Evolutionary conservation across 1,140 invertebrate species (phyloP).

Genomic region (Oncopodura yosiiana): DNA sequence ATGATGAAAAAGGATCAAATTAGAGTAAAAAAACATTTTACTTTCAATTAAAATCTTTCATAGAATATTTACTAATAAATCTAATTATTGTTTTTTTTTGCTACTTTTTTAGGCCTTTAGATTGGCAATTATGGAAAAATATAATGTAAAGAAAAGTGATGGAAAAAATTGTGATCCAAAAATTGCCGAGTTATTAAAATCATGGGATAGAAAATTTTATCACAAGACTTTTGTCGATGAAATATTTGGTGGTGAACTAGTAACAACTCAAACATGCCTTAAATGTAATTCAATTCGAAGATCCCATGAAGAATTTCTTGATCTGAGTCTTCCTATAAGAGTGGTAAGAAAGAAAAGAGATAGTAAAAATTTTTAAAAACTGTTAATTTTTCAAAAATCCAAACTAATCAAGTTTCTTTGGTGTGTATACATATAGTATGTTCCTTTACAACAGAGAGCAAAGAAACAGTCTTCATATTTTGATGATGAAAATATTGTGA

Average conservation of each 20-base stretch:
- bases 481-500: slow-evolving; percentile 18
- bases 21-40: slow-evolving; percentile 12
- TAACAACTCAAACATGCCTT: slow-evolving; percentile 80
- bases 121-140: slow-evolving; percentile 58
- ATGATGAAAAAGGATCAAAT: slow-evolving; percentile 35
- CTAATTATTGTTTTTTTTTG: slow-evolving; percentile 10
- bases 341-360: slow-evolving; percentile 20
- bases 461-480: slow-evolving; percentile 10
- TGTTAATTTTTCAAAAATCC: not conserved
- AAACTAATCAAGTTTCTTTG: not conserved
- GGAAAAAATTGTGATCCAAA: slow-evolving; percentile 47
- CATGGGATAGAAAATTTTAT: slow-evolving; percentile 29
- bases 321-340: slow-evolving; percentile 79
- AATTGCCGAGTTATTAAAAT: slow-evolving; percentile 53
- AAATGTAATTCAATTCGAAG: slow-evolving; percentile 76
- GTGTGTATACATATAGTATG: too few species aligned
- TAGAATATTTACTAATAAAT: slow-evolving; percentile 1
- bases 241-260: slow-evolving; percentile 75
- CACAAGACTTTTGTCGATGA: slow-evolving; percentile 66
- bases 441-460: not conserved
- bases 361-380: not conserved
- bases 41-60: not conserved
- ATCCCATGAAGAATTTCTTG: slow-evolving; percentile 82
- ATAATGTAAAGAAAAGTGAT: slow-evolving; percentile 56
- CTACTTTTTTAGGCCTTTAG: slow-evolving; percentile 58